A percentile compares a stretch with the other conserved stretches of the same genome.
phyloP scores from a whole-genome alignment of 2,888 invertebrate genomes.

The Habroteleia sp. region DNA sequence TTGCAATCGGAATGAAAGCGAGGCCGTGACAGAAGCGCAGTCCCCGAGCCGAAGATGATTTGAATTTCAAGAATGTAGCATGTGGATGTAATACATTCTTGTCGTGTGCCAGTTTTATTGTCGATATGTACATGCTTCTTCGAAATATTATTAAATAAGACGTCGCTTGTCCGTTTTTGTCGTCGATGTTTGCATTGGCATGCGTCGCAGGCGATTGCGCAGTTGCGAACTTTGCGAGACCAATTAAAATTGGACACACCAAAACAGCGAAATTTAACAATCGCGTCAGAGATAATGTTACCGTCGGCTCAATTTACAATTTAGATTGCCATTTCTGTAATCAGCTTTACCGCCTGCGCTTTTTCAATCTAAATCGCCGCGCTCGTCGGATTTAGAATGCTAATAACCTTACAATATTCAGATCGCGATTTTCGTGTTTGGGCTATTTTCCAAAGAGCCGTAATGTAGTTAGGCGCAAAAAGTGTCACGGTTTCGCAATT shows the following conservation, averaged over 20 bases:
- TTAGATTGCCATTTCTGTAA: slow-evolving; percentile 44
- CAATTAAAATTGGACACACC: slow-evolving; percentile 8
- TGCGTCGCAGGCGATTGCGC: slow-evolving; percentile 7
- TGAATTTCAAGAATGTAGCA: slow-evolving; percentile 56
- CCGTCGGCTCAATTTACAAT: slow-evolving; percentile 26
- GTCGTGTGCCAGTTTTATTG: slow-evolving; percentile 48
- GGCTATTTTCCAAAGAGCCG: slow-evolving; percentile 28
- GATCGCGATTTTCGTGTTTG: slow-evolving; percentile 47
- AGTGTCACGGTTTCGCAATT: slow-evolving; percentile 18
- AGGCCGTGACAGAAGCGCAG: slow-evolving; percentile 22
- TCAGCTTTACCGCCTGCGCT: slow-evolving; percentile 19
- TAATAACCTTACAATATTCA: slow-evolving; percentile 48
- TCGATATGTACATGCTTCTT: slow-evolving; percentile 24
- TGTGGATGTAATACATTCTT: slow-evolving; percentile 42
- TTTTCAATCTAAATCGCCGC: slow-evolving; percentile 37
- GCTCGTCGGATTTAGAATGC: slow-evolving; percentile 30
- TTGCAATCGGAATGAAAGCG: slow-evolving; percentile 25
- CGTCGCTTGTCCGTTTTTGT: background rate
- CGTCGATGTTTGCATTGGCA: slow-evolving; percentile 11
- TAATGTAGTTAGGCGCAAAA: slow-evolving; percentile 33
- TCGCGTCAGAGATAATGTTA: slow-evolving; percentile 19
- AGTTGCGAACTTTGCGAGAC: background rate
- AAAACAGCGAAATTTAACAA: slow-evolving; percentile 38
- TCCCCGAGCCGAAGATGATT: slow-evolving; percentile 40
- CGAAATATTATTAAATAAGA: slow-evolving; percentile 51